Evolutionary conservation across 2,113 vertebrate genomes (phyloP), one percentile per base, ranked within the genome.

Genomic region (Rhadina sibilatrix): DNA sequence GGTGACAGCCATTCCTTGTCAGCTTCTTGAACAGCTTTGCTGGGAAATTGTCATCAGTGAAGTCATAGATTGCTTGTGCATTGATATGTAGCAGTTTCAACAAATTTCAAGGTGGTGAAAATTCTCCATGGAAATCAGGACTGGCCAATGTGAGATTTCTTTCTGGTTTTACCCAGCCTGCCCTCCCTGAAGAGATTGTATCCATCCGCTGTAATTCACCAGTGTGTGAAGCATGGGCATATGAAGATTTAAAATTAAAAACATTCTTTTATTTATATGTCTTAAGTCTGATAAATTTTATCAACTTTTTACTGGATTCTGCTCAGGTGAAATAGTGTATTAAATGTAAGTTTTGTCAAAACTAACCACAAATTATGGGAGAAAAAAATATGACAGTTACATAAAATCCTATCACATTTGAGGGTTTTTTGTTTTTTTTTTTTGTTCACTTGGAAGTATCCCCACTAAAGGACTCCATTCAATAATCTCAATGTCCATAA

Each of bases 381-480:
- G 8, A 4, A 40, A 31, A 49, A 49, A 53, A 21, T 2, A 11
- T 25, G 4, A 9, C 4, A 17, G 0, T 42, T 31, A 28, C 15
- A 40, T 66, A 61, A n/a, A 83, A 75, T 89, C 40, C 5, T 28
- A 12, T 19, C 0, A 8, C 0, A 23, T 72, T 22, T 77, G 11
- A 37, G 13, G 0, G 0, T 0, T 8, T 8, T 5, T 31, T 10
- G 37, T 64, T 65, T 0, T 8, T 8, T 5, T 31, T 10, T 40
- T 64, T 65, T 54, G 3, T 60, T 60, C 11, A 19, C 12, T 79
- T 79, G 27, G 7, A 74, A 69, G 9, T 46, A 60, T 37, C 17
- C 2, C 2, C 0, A 15, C 6, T 4, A 56, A 28, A 83, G 30
- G 7, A 31, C 22, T 82, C 16, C 6, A n/a, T 37, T 71, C 31